These are phyloP conservation scores for Hermetia illucens DNA, from an alignment of 1,140 invertebrate species.

Conservation along the genomic window DNA sequence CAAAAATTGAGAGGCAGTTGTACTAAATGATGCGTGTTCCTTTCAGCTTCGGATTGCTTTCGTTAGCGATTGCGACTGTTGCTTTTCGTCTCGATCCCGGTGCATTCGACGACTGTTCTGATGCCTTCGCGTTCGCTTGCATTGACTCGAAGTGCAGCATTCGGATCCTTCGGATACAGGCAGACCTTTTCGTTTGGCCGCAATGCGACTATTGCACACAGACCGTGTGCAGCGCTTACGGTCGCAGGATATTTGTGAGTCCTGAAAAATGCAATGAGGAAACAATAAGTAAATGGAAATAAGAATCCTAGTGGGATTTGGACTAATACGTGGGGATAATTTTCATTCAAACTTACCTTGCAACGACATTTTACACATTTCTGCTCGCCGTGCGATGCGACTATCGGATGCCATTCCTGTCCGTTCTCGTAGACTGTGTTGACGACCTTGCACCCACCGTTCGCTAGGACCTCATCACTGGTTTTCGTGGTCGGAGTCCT, in stretches of 20 bases:
- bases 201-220: conserved; percentile 41
- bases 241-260: conserved; percentile 61
- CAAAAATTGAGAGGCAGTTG: not conserved
- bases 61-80: not conserved
- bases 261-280: conserved; percentile 38
- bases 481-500: conserved; percentile 24
- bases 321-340: not conserved
- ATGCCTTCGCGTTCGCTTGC: conserved; percentile 34
- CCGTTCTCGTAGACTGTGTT: conserved; percentile 59
- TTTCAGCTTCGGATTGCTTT: not conserved
- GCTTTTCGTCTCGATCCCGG: conserved; percentile 1
- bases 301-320: conserved; percentile 3
- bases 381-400: conserved; percentile 68
- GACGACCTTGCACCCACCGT: conserved; percentile 63
- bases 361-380: conserved; percentile 77
- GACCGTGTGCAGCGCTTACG: conserved; percentile 60
- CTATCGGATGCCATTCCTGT: conserved; percentile 69
- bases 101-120: conserved; percentile 25
- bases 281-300: conserved; percentile 7
- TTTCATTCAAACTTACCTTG: conserved; percentile 46
- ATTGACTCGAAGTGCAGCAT: conserved; percentile 36
- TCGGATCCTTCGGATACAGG: conserved; percentile 29
- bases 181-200: conserved; percentile 25
- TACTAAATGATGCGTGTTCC: not conserved
- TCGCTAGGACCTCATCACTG: conserved; percentile 49